phyloP scores from a whole-genome alignment of 2,113 vertebrate species.

The Vicugna pacos region DNA sequence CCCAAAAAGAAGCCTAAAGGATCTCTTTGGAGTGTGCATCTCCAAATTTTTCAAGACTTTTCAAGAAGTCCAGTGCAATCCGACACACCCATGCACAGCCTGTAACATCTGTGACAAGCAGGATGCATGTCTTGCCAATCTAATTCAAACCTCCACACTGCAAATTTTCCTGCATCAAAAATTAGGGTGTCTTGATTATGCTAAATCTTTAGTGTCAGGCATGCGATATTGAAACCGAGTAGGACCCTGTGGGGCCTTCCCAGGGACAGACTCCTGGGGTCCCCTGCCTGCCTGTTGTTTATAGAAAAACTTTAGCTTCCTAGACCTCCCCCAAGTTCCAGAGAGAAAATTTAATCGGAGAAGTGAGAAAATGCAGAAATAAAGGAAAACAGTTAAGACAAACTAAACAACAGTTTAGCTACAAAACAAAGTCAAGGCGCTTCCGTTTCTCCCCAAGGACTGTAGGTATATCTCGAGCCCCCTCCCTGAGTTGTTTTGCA shows the following conservation, averaged over 20 bases:
- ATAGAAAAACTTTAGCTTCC: not conserved
- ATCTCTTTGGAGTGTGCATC: not conserved
- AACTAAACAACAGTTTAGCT: not conserved
- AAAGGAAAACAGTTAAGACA: not conserved
- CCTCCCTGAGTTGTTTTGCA: not conserved
- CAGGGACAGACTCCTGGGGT: not conserved
- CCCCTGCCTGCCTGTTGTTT: not conserved
- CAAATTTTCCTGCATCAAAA: not conserved
- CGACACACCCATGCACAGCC: fast-evolving
- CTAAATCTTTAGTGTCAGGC: not conserved
- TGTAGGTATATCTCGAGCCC: too few relatives aligned
- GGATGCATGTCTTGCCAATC: not conserved
- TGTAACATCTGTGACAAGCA: not conserved
- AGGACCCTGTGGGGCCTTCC: not conserved
- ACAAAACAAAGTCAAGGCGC: not conserved
- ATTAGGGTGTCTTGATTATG: not conserved
- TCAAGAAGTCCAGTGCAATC: not conserved
- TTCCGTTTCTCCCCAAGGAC: not conserved
- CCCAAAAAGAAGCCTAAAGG: not conserved
- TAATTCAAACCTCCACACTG: not conserved
- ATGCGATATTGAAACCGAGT: not conserved
- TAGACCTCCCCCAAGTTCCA: fast-evolving
- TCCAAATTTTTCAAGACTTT: not conserved
- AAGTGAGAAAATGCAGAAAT: not conserved
- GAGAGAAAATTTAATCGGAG: not conserved